Evolutionary conservation across 2,888 invertebrate species (phyloP), one percentile per base, ranked within the genome.

Genomic region (Phyto melanocephala): DNA sequence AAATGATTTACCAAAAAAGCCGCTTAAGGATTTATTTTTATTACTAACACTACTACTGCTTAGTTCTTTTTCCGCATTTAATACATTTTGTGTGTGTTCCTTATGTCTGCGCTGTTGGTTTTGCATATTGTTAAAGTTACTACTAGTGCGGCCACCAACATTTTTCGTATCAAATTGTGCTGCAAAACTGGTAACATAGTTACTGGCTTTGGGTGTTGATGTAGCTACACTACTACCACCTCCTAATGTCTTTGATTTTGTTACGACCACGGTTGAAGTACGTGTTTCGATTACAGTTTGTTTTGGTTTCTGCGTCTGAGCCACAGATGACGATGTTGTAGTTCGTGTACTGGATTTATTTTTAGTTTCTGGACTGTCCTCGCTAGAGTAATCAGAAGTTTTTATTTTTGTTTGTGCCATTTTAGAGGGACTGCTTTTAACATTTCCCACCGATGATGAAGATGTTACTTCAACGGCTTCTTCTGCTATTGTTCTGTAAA

Each of bases 321-420:
- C 24, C 2, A 67, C 47, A 24, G 74, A 60, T 17, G 67, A 40
- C 56, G 65, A 42, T 22, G 60, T 15, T 56, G 54, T 22, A 3
- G 28, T 60, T 15, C 54, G 22, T 33, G 70, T 33, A 45, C 80
- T 37, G 20, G 40, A 78, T 80, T 84, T 86, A 1, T 80, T 74
- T 65, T 80, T 80, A 67, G 84, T 84, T 56, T 88, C 88, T 22
- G 90, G 89, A 52, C 88, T 88, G 80, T 93, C 93, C 84, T 93
- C 93, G 2, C 93, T 93, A 2, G 88, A 93, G 87, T 94, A 94
- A 88, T 94, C 93, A 15, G 94, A 94, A 72, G 93, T 91, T 84
- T 85, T 87, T 15, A 85, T 82, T 85, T 85, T 85, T 28, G 80
- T 78, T 60, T 80, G 80, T 58, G 77, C 10, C 62, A 77, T 78